Conservation (phyloP, 2,113 vertebrate genomes). For the Cynocephalus volans region DNA sequence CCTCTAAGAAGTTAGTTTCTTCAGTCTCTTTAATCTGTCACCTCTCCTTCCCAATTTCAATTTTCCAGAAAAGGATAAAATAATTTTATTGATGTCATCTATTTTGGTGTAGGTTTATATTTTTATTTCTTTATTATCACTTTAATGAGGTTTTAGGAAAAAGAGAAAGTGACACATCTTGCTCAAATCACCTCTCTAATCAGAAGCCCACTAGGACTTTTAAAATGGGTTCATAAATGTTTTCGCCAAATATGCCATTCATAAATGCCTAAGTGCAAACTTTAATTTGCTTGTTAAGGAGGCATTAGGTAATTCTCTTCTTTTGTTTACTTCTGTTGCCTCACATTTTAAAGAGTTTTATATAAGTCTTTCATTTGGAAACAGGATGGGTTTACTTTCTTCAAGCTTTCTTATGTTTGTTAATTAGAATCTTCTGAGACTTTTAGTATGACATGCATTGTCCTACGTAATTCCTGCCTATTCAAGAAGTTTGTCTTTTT, state of each 20-base stretch:
- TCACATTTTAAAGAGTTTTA: background rate
- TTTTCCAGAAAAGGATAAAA: background rate
- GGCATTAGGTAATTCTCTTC: background rate
- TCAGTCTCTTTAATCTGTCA: background rate
- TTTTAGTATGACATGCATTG: background rate
- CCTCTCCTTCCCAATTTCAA: background rate
- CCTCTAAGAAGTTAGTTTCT: background rate
- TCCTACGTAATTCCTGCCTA: background rate
- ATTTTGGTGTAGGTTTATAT: background rate
- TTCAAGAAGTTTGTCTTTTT: background rate
- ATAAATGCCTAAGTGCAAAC: background rate
- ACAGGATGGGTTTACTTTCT: background rate
- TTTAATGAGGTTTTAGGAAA: background rate
- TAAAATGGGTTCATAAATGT: background rate
- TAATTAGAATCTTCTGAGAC: background rate
- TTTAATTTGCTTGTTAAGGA: background rate
- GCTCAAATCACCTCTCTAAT: background rate
- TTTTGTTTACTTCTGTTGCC: slow-evolving; percentile 15
- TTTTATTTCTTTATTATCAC: background rate
- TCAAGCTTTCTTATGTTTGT: background rate
- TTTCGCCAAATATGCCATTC: background rate
- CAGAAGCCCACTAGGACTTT: background rate
- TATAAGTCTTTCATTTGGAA: background rate
- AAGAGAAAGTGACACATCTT: background rate
- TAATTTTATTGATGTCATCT: background rate